A percentile compares a stretch with the other conserved stretches of the same genome.
phyloP scores from a whole-genome alignment of 2,888 invertebrate species.

The Agrotis segetum region DNA sequence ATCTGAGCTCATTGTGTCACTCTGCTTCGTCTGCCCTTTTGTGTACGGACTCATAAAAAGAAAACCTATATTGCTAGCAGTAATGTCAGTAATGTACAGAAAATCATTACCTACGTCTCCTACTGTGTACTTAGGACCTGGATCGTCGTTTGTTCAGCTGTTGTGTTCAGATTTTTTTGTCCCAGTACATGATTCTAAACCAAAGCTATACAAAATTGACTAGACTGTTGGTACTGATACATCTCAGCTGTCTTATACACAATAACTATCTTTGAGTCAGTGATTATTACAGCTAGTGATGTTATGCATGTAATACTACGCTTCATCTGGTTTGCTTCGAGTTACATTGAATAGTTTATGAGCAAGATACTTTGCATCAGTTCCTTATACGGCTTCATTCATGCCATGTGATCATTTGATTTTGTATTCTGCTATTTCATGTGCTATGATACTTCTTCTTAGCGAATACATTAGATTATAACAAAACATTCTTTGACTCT shows the following conservation, averaged over 20 bases:
- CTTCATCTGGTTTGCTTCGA: slow-evolving; percentile 49
- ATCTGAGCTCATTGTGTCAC: slow-evolving; percentile 46
- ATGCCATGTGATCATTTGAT: slow-evolving; percentile 27
- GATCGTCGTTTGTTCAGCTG: slow-evolving; percentile 9
- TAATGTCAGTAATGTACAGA: slow-evolving; percentile 46
- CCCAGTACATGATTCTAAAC: neutral
- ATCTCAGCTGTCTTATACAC: too few relatives aligned
- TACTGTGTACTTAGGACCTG: slow-evolving; percentile 16
- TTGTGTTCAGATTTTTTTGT: neutral
- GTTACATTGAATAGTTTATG: slow-evolving; percentile 34
- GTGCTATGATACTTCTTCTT: neutral
- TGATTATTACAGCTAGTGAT: slow-evolving; percentile 24
- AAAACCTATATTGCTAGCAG: slow-evolving; percentile 31
- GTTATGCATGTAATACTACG: slow-evolving; percentile 24
- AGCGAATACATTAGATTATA: neutral
- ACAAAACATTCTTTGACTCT: neutral
- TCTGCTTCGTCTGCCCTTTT: slow-evolving; percentile 32
- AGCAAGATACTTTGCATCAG: slow-evolving; percentile 8
- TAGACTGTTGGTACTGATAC: too few relatives aligned
- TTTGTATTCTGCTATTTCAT: slow-evolving; percentile 8
- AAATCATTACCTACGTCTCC: slow-evolving; percentile 29
- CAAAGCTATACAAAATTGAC: too few relatives aligned
- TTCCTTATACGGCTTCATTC: slow-evolving; percentile 36
- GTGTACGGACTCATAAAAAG: slow-evolving; percentile 47
- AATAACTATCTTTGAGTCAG: slow-evolving; percentile 2